A percentile compares a stretch with the other conserved stretches of the same genome.
Conservation (phyloP, 2,888 invertebrate genomes). For the Rotaria sp. region DNA sequence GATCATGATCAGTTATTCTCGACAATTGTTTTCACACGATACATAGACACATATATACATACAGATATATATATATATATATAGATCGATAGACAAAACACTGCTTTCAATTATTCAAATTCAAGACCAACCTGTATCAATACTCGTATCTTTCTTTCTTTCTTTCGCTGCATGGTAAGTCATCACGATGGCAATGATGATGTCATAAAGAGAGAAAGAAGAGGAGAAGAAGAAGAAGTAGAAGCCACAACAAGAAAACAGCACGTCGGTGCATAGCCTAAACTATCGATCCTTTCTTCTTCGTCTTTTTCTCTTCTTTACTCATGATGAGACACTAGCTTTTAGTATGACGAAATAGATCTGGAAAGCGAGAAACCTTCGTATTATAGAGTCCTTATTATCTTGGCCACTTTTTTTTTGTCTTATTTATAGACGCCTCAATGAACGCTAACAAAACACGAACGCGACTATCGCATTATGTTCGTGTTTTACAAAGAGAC, state of each 20-base stretch:
- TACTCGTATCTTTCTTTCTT: not conserved
- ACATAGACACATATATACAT: not conserved
- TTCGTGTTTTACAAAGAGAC: conserved; percentile 8
- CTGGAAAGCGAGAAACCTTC: not conserved
- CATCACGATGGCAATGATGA: not conserved
- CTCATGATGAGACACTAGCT: not conserved
- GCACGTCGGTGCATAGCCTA: not conserved
- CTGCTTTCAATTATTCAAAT: not conserved
- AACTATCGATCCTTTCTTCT: not conserved
- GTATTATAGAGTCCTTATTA: not conserved
- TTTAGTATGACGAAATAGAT: not conserved
- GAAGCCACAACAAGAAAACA: conserved; percentile 14
- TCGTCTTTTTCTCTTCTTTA: not conserved
- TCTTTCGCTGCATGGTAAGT: not conserved
- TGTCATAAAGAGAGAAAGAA: not conserved
- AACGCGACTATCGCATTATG: conserved; percentile 7
- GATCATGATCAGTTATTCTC: not conserved
- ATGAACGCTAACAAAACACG: conserved; percentile 2
- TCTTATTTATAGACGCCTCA: conserved; percentile 7
- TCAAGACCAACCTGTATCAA: not conserved
- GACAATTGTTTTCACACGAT: not conserved
- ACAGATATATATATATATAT: no score
- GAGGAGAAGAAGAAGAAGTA: not conserved
- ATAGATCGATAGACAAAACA: not conserved
- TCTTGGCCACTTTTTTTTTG: not conserved